Conservation (phyloP, 2,113 vertebrate genomes). For the Meles meles region DNA sequence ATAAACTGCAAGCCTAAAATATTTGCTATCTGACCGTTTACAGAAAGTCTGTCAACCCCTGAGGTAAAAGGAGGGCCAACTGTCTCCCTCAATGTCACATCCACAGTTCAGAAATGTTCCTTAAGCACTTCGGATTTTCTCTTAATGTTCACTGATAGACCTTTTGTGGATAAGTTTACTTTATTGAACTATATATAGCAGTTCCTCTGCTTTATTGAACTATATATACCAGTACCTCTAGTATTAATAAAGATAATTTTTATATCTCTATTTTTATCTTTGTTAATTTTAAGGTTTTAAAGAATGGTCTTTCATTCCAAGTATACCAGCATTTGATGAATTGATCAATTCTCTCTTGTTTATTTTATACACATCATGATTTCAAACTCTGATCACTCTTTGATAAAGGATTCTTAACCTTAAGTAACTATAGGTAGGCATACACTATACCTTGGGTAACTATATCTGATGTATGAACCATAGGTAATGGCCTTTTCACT, state of each 20-base stretch:
- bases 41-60: neutral
- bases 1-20: neutral
- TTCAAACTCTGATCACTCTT: slow-evolving; percentile 10
- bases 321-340: neutral
- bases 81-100: neutral
- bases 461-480: neutral
- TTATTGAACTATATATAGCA: neutral
- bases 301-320: neutral
- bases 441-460: neutral
- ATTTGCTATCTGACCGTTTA: neutral
- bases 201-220: too few relatives aligned
- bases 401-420: neutral
- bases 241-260: slow-evolving; percentile 4
- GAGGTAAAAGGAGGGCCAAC: neutral
- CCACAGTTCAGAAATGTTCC: neutral
- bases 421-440: neutral
- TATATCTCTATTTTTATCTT: neutral
- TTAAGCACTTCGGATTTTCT: neutral
- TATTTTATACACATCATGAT: neutral
- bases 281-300: slow-evolving; percentile 16
- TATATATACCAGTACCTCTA: neutral
- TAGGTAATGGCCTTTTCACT: neutral
- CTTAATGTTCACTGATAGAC: neutral
- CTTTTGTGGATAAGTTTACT: neutral
- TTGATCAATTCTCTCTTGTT: neutral